These are phyloP conservation scores for Heliangelus exortis DNA, from an alignment of 2,797 vertebrate genomes.

Conservation along the genomic window DNA sequence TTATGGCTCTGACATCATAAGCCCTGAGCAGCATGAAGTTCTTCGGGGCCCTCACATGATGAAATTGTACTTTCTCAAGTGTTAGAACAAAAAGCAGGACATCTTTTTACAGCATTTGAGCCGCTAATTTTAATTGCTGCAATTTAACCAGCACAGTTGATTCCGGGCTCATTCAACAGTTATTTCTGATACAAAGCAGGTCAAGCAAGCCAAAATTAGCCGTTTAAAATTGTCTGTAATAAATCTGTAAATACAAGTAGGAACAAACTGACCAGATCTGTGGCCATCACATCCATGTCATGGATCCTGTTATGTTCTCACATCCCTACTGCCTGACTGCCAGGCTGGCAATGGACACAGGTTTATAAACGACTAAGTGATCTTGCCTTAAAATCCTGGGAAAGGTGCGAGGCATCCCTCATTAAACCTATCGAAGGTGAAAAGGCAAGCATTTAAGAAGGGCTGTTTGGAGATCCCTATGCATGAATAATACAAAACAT, in stretches of 20 bases:
- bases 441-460: background rate
- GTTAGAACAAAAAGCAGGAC: background rate
- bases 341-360: background rate
- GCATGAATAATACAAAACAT: slow-evolving; percentile 6
- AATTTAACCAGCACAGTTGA: background rate
- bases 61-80: slow-evolving; percentile 52
- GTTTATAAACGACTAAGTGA: background rate
- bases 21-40: slow-evolving; percentile 49
- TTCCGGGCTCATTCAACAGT: background rate
- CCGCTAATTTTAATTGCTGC: background rate
- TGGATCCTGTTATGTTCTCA: background rate
- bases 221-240: background rate
- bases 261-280: background rate
- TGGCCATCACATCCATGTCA: background rate
- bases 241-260: background rate
- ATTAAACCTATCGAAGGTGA: background rate
- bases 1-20: slow-evolving; percentile 57
- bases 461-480: background rate
- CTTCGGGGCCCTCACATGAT: slow-evolving; percentile 19
- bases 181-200: background rate
- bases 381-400: background rate
- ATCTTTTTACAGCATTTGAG: background rate
- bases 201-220: background rate
- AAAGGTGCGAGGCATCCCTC: background rate
- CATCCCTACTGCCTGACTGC: background rate